These are phyloP conservation scores for Palythoa heliodiscus DNA, from an alignment of 92 coral and sea anemone species.

Conservation along the genomic window DNA sequence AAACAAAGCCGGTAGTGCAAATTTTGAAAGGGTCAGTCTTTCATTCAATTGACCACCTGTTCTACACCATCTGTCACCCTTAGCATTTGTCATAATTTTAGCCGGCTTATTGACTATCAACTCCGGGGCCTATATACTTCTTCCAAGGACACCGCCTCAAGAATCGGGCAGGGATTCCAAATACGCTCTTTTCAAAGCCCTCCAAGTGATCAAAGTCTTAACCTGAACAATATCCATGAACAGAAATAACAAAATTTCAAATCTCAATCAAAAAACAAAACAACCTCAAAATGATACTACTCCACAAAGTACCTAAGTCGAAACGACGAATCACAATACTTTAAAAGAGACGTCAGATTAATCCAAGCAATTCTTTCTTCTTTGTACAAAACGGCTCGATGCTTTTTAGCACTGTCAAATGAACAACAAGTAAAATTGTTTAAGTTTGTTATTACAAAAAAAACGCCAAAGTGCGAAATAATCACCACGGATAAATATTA, in stretches of 20 bases:
- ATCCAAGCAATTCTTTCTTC: background rate
- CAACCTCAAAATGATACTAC: background rate
- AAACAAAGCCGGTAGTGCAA: constrained; percentile 23
- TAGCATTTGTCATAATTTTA: constrained; percentile 19
- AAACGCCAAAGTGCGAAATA: background rate
- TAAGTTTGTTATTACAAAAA: background rate
- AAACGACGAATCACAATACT: background rate
- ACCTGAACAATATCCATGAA: background rate
- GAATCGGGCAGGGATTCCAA: background rate
- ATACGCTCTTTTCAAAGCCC: background rate
- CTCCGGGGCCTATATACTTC: background rate
- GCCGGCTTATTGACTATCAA: constrained; percentile 2
- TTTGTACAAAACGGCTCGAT: background rate
- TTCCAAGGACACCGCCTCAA: background rate
- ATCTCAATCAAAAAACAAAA: background rate
- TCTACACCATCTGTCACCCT: constrained; percentile 33
- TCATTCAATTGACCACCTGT: constrained; percentile 41
- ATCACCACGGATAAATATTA: background rate
- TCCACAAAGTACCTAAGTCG: background rate
- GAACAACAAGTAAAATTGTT: background rate
- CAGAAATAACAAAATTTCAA: background rate
- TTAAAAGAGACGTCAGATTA: background rate
- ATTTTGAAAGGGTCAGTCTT: constrained; percentile 36
- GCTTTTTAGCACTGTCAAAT: constrained; percentile 10
- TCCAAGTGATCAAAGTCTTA: background rate